Evolutionary conservation across 1,140 invertebrate genomes (phyloP).

Genomic region (Magallana angulata): DNA sequence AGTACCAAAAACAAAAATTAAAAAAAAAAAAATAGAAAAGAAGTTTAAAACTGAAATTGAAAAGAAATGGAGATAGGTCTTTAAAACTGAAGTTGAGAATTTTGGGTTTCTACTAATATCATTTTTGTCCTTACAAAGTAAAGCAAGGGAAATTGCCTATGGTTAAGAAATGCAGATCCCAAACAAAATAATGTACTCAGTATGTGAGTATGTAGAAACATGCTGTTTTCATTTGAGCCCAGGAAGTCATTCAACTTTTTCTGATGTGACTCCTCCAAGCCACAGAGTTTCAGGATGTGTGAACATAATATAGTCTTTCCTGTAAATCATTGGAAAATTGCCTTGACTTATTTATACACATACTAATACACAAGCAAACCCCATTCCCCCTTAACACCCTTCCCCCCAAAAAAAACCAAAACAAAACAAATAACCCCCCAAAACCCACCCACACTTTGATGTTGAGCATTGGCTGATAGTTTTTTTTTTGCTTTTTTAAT

Average conservation of each 20-base stretch:
- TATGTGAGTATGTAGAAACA: neutral
- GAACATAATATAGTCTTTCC: neutral
- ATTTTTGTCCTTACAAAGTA: neutral
- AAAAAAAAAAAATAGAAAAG: too few relatives aligned
- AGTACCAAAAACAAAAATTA: too few relatives aligned
- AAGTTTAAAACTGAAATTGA: neutral
- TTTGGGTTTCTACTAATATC: neutral
- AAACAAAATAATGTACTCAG: neutral
- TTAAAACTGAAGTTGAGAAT: neutral
- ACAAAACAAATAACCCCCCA: neutral
- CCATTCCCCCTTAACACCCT: too few relatives aligned
- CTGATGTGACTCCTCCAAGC: slow-evolving; percentile 5
- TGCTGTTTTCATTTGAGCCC: neutral
- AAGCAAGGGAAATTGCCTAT: neutral
- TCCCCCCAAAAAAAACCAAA: neutral
- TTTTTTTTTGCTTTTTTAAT: neutral
- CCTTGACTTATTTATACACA: neutral
- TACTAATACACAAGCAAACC: too few relatives aligned
- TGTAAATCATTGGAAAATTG: neutral
- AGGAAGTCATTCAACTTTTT: slow-evolving; percentile 27
- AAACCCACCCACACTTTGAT: neutral
- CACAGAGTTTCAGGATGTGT: slow-evolving; percentile 21
- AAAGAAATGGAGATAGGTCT: neutral
- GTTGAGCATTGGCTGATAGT: neutral
- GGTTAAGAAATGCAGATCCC: neutral